Conservation (phyloP, 2,797 vertebrate genomes). For the Numenius phaeopus region DNA sequence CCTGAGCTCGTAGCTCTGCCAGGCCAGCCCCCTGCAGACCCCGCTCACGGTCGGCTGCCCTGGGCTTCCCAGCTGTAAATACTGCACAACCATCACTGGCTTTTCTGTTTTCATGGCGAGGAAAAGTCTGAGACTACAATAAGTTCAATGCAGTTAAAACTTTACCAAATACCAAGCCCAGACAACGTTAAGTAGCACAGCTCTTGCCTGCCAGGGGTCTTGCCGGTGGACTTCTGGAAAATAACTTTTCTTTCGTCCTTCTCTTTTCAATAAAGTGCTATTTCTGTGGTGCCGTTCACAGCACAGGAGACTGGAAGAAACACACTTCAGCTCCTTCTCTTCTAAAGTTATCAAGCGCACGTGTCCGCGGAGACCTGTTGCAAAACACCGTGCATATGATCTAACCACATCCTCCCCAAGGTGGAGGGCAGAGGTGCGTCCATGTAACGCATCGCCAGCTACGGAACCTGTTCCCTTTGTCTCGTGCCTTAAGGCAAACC, state of each 20-base stretch:
- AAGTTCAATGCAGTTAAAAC: background rate
- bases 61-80: background rate
- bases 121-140: background rate
- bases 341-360: background rate
- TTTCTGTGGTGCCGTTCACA: background rate
- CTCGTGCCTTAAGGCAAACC: background rate
- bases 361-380: background rate
- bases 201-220: background rate
- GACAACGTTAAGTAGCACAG: background rate
- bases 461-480: background rate
- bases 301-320: background rate
- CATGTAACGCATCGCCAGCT: accelerated
- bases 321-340: background rate
- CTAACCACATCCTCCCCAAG: background rate
- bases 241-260: background rate
- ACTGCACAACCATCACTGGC: background rate
- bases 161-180: background rate
- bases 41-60: background rate
- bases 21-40: background rate
- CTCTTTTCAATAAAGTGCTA: accelerated
- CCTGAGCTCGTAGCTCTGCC: background rate
- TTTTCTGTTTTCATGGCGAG: background rate
- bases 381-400: background rate
- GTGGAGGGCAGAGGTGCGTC: background rate
- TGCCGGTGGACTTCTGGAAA: background rate